Evolutionary conservation across 2,888 invertebrate genomes (phyloP).

Genomic region (Coenonympha arcania): DNA sequence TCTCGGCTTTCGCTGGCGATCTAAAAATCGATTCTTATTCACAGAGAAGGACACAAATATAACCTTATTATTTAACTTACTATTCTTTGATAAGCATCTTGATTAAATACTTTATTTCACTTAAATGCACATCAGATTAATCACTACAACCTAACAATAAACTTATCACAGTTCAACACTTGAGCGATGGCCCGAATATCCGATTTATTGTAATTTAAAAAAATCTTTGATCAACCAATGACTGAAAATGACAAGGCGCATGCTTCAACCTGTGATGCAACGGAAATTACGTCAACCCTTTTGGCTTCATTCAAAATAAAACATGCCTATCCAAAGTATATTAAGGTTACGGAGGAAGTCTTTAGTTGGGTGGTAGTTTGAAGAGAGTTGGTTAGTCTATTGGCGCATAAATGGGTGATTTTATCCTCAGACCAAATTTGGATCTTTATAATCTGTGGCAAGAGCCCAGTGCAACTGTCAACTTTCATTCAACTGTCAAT

Average conservation of each 20-base stretch:
- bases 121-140: conserved; percentile 72
- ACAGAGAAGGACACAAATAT: conserved; percentile 46
- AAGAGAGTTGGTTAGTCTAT: too few relatives aligned
- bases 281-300: conserved; percentile 74
- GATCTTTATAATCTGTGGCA: too few relatives aligned
- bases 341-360: too few relatives aligned
- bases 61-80: conserved; percentile 75
- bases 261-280: conserved; percentile 76
- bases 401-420: too few relatives aligned
- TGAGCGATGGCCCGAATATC: conserved; percentile 65
- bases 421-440: too few relatives aligned
- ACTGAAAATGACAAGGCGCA: conserved; percentile 74
- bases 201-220: conserved; percentile 62
- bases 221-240: conserved; percentile 64
- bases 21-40: conserved; percentile 67
- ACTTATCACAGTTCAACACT: conserved; percentile 71
- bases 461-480: too few relatives aligned
- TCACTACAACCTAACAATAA: conserved; percentile 64
- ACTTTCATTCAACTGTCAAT: too few relatives aligned
- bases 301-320: conserved; percentile 31
- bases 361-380: too few relatives aligned
- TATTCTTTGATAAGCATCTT: conserved; percentile 82
- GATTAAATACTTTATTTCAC: conserved; percentile 60
- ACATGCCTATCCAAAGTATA: too few relatives aligned
- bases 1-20: conserved; percentile 27